Conservation (phyloP, 2,888 invertebrate species). For the Orthosia gracilis region DNA sequence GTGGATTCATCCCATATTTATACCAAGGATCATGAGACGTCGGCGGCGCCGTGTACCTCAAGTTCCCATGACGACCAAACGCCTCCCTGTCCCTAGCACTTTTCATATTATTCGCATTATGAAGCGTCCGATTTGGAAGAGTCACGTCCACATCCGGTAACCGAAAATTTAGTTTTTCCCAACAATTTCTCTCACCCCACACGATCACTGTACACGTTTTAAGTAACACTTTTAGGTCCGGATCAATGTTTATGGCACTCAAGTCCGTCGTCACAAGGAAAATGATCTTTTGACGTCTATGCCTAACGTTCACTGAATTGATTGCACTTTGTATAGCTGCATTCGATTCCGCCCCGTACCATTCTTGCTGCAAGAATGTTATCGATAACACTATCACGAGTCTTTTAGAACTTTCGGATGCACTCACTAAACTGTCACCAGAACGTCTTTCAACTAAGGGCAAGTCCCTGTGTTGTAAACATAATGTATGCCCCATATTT, state of each 20-base stretch:
- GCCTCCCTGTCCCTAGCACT: constrained; percentile 87
- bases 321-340: constrained; percentile 95
- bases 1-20: constrained; percentile 89
- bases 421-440: constrained; percentile 89
- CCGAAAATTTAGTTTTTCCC: constrained; percentile 96
- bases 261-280: constrained; percentile 90
- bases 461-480: constrained; percentile 93
- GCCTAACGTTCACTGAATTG: constrained; percentile 92
- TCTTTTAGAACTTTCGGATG: constrained; percentile 92
- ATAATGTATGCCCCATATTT: constrained; percentile 92
- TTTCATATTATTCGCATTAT: constrained; percentile 88
- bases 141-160: constrained; percentile 94
- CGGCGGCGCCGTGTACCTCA: constrained; percentile 90
- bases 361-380: constrained; percentile 95
- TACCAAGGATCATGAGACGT: constrained; percentile 90
- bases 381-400: constrained; percentile 95
- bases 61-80: constrained; percentile 88
- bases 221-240: constrained; percentile 94
- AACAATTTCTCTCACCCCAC: constrained; percentile 96
- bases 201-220: constrained; percentile 94
- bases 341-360: constrained; percentile 95
- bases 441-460: constrained; percentile 91
- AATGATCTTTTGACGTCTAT: constrained; percentile 91
- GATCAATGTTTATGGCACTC: constrained; percentile 93
- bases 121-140: constrained; percentile 91